Evolutionary conservation across 2,888 invertebrate genomes (phyloP), one percentile per base, ranked within the genome.

Genomic region (Ochlodes sylvanus): DNA sequence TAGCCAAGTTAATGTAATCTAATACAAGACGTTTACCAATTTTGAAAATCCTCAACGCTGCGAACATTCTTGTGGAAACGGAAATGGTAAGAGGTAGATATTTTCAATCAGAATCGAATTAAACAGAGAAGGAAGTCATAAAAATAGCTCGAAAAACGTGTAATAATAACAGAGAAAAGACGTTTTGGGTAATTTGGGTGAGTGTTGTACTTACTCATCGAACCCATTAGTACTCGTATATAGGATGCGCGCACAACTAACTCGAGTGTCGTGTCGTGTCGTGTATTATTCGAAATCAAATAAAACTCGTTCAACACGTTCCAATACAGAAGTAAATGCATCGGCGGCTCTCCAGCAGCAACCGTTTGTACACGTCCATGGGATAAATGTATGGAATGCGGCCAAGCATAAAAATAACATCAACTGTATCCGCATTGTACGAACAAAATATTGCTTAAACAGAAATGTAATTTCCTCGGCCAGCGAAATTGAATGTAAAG

Each of bases 401-500:
- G 66, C 66, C 66, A 66, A 60, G 42, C 66, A 66, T 66, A 60
- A 66, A 66, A 66, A 60, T 66, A 60, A 66, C 60, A 66, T 66
- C 52, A 66, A 60, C 52, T 54, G 60, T 60, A 66, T 66, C 64
- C 50, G 57, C 64, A 58, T 58, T 58, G 65, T 52, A 58, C 65
- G 41, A 19, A 66, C 58, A 66, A 60, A 66, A 54, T 66, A 60
- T 58, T 66, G 65, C 65, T 66, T 66, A 66, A 66, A 60, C 58
- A 42, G 58, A 66, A 66, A 66, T 60, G 65, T 54, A 66, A 66
- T 66, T 66, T 58, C 52, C 65, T 60, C 58, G 58, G 50, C 52
- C 58, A 27, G 17, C 65, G 19, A 52, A 66, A 52, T 66, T 58
- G 65, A 65, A 65, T 65, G 65, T 66, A 66, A 58, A 65, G 50